phyloP scores from a whole-genome alignment of 2,797 vertebrate genomes.

The Squalus acanthias region DNA sequence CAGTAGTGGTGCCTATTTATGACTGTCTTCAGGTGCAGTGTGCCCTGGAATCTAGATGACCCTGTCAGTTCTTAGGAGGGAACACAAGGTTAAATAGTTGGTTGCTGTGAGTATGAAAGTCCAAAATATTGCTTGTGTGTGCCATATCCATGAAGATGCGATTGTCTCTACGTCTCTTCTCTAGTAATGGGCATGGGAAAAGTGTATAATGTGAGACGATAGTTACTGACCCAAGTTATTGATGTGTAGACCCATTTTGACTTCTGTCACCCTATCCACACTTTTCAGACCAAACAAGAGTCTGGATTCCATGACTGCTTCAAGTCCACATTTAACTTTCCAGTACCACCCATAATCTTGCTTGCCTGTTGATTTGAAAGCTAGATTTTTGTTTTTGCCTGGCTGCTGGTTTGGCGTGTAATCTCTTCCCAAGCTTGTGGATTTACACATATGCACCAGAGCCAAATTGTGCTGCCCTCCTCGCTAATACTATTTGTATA shows the following conservation, averaged over 20 bases:
- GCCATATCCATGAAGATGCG: background rate
- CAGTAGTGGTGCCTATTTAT: background rate
- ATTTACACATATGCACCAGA: background rate
- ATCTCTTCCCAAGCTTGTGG: background rate
- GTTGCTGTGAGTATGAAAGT: background rate
- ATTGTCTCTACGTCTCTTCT: background rate
- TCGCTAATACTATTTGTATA: background rate
- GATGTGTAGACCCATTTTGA: background rate
- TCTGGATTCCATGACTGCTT: background rate
- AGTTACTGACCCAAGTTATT: background rate
- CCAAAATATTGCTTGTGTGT: background rate
- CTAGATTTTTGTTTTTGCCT: background rate
- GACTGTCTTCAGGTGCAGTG: background rate
- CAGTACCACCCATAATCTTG: background rate
- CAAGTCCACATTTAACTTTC: background rate
- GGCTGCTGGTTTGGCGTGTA: too few species aligned
- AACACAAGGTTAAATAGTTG: background rate
- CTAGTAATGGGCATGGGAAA: background rate
- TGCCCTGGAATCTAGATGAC: background rate
- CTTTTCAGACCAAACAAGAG: background rate
- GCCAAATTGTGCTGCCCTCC: background rate
- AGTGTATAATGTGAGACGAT: background rate
- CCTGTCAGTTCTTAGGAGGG: background rate
- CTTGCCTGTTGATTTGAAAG: background rate
- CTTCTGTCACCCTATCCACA: background rate